These are phyloP conservation scores for Beaufortia kweichowensis DNA, from an alignment of 2,113 vertebrate species.

Conservation along the genomic window DNA sequence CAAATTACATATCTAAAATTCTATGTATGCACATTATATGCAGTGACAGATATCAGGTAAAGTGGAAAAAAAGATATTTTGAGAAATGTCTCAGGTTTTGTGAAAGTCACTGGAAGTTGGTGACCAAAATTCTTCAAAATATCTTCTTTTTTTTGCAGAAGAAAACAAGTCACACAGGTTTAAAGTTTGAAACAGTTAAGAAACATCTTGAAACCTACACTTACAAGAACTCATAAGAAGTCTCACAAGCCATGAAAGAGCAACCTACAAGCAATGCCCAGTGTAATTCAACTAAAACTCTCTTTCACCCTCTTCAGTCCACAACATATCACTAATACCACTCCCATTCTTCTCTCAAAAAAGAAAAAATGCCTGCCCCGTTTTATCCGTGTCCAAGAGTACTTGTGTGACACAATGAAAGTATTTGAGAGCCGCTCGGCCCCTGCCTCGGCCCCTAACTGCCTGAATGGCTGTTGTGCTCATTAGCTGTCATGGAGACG, in stretches of 20 bases:
- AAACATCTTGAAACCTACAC: no score
- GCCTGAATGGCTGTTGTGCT: conserved; percentile 48
- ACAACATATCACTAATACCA: conserved; percentile 24
- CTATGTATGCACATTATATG: no score
- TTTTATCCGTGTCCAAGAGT: conserved; percentile 50
- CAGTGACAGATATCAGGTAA: no score
- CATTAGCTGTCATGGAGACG: conserved; percentile 57
- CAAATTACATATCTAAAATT: no score
- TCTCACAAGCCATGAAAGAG: not conserved
- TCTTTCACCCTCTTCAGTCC: conserved; percentile 4
- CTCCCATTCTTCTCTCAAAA: conserved; percentile 1
- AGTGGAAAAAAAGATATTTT: no score
- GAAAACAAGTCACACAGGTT: no score
- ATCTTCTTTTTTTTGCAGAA: no score
- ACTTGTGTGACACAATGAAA: conserved; percentile 53
- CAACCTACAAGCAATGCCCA: not conserved
- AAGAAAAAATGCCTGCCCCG: conserved; percentile 19
- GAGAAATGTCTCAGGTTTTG: no score
- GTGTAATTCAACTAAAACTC: conserved; percentile 1
- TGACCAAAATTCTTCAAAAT: no score
- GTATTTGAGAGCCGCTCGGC: conserved; percentile 35
- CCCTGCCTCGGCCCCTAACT: conserved; percentile 30
- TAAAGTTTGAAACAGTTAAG: no score
- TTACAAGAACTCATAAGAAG: no score
- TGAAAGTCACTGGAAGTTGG: no score